Evolutionary conservation across 1,140 invertebrate genomes (phyloP).

Genomic region (Polypedilum vanderplanki): DNA sequence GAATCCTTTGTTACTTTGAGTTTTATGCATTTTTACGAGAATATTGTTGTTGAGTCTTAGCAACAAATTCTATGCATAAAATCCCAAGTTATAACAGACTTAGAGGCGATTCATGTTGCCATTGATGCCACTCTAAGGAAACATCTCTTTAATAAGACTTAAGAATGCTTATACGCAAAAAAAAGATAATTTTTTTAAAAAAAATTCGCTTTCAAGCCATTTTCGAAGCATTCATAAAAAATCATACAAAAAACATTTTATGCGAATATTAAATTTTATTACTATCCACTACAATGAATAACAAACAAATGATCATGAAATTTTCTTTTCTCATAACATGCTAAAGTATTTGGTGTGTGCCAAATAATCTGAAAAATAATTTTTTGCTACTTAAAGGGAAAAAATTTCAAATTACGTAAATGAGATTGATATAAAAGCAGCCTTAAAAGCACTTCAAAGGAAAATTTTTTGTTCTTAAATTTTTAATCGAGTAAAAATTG

Average conservation of each 20-base stretch:
- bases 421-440: too few species aligned
- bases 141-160: conserved; percentile 16
- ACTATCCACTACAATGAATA: neutral
- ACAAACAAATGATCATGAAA: conserved; percentile 7
- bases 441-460: too few species aligned
- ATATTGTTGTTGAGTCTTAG: neutral
- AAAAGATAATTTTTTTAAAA: neutral
- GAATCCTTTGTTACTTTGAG: neutral
- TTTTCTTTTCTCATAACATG: neutral
- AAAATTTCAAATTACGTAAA: too few species aligned
- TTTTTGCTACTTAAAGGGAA: neutral
- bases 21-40: neutral
- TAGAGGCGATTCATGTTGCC: neutral
- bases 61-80: neutral
- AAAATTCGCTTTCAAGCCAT: neutral
- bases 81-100: neutral
- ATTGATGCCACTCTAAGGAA: neutral
- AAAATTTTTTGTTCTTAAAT: too few species aligned
- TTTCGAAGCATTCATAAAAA: neutral
- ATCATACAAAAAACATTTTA: conserved; percentile 6
- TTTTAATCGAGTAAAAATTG: too few species aligned
- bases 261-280: conserved; percentile 7
- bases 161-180: conserved; percentile 10
- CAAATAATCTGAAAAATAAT: neutral
- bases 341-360: conserved; percentile 8